Conservation (phyloP, 2,797 vertebrate species). For the Botia almorhae region DNA sequence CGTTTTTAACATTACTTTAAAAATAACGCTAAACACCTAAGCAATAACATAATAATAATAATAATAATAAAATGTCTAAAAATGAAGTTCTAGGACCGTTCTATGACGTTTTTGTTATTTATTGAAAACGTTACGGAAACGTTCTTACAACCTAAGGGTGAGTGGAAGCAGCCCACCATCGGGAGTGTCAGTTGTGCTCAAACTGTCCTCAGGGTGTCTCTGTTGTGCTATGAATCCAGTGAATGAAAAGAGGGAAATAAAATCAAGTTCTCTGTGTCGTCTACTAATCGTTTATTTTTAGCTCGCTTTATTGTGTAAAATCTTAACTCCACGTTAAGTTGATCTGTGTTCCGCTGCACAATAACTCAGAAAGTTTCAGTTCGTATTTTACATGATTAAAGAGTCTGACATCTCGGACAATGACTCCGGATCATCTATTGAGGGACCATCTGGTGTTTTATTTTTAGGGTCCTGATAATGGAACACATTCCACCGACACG, state of each 20-base stretch:
- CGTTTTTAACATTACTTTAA: no score
- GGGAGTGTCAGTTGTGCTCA: background rate
- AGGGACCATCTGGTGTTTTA: conserved; percentile 57
- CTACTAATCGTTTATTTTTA: no score
- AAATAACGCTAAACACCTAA: no score
- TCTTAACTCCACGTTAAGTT: background rate
- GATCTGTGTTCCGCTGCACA: background rate
- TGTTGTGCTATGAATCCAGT: conserved; percentile 8
- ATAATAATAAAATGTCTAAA: no score
- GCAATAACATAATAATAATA: no score
- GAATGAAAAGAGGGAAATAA: background rate
- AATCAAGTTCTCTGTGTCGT: background rate
- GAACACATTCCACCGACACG: conserved; percentile 46
- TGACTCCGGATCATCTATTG: conserved; percentile 43
- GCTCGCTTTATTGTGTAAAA: background rate
- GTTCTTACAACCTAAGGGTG: no score
- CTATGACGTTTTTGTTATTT: no score
- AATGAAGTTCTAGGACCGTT: no score
- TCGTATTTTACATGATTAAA: no score
- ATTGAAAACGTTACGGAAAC: no score
- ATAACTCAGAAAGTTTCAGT: background rate
- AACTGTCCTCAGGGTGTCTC: conserved; percentile 33
- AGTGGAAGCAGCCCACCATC: no score
- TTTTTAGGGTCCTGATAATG: conserved; percentile 51
- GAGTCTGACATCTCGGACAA: no score